Evolutionary conservation across 2,888 invertebrate species (phyloP).

Genomic region (Tachystola acroxantha): DNA sequence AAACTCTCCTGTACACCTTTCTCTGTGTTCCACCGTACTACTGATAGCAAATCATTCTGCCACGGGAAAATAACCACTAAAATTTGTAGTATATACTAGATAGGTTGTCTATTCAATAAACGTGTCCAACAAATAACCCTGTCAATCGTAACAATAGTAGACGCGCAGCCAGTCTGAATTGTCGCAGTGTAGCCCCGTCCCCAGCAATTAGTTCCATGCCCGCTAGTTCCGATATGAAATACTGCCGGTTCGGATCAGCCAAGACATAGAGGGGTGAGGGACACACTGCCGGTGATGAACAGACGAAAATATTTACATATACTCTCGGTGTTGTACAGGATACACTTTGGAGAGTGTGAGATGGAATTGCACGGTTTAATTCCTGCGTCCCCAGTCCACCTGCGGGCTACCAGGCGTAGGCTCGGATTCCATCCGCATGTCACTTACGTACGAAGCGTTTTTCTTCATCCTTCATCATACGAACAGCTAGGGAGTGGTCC

Average conservation of each 20-base stretch:
- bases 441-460: not conserved
- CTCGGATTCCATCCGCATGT: not conserved
- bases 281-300: conserved; percentile 44
- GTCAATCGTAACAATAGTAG: conserved; percentile 5
- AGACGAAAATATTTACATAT: no score
- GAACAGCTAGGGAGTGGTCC: not conserved
- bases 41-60: no score
- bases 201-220: conserved; percentile 59
- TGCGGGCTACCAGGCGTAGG: not conserved
- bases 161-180: conserved; percentile 50
- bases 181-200: conserved; percentile 39
- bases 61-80: no score
- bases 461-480: no score
- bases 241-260: conserved; percentile 56
- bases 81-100: no score
- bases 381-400: not conserved
- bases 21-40: no score
- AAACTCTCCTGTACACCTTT: no score
- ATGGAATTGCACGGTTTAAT: no score
- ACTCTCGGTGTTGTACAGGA: no score
- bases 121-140: not conserved
- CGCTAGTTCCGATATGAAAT: conserved; percentile 68
- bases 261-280: conserved; percentile 59
- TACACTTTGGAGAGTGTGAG: no score
- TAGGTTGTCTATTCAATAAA: no score